Evolutionary conservation across 2,113 vertebrate species (phyloP).

Genomic region (Dipodomys stephensi): DNA sequence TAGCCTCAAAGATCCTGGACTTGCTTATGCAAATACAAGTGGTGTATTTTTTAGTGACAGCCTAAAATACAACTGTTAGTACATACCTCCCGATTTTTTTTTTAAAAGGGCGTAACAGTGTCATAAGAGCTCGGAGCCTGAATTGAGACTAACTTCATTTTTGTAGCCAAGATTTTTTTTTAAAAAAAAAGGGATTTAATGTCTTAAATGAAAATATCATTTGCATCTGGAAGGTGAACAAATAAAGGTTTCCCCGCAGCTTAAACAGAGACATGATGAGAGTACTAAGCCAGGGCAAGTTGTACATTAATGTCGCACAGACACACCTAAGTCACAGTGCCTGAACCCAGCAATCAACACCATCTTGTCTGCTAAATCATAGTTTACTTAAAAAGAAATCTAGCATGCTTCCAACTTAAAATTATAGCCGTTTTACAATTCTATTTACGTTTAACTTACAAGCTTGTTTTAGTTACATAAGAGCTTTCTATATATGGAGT

Average conservation of each 20-base stretch:
- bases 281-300: background rate
- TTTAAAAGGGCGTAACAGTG: background rate
- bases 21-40: background rate
- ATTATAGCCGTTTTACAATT: background rate
- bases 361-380: background rate
- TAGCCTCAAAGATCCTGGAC: background rate
- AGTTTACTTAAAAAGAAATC: constrained; percentile 4
- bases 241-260: background rate
- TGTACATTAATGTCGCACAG: rapidly evolving
- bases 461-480: constrained; percentile 26
- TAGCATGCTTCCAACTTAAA: background rate
- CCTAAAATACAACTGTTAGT: background rate
- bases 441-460: constrained; percentile 40
- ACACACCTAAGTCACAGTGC: background rate
- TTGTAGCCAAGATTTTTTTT: background rate
- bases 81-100: background rate
- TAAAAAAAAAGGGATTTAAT: background rate
- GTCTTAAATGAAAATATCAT: background rate
- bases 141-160: background rate
- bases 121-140: background rate
- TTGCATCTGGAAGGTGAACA: background rate
- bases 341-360: background rate
- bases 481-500: background rate
- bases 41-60: background rate
- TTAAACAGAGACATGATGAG: background rate